These are phyloP conservation scores for Tipula vernalis DNA, from an alignment of 2,888 invertebrate species.

Conservation along the genomic window DNA sequence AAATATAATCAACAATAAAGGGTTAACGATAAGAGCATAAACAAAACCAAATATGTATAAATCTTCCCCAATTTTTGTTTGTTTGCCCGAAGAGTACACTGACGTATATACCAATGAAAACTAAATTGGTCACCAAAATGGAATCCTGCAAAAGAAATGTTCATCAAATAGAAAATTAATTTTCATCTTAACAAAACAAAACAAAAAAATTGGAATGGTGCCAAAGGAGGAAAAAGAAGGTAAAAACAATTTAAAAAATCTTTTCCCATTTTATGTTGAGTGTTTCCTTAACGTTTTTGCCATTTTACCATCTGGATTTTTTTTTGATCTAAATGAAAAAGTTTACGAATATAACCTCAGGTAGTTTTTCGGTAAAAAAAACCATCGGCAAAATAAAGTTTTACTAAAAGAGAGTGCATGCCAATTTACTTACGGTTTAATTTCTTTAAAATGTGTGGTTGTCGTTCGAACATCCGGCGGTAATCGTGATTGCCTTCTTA, in stretches of 20 bases:
- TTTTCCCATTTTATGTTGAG: not conserved
- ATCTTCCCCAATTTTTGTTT: not conserved
- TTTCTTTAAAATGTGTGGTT: slow-evolving; percentile 21
- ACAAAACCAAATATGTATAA: not conserved
- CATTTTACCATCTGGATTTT: not conserved
- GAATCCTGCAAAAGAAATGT: not conserved
- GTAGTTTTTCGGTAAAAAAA: not conserved
- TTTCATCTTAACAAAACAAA: not conserved
- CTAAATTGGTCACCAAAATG: not conserved
- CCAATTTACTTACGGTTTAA: slow-evolving; percentile 31
- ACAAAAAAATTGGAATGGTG: not conserved
- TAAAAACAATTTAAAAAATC: not conserved
- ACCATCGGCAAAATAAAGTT: not conserved
- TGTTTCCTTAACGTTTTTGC: not conserved
- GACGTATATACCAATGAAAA: not conserved
- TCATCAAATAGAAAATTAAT: not conserved
- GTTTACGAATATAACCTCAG: not conserved
- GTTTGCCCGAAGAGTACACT: not conserved
- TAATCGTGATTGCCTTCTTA: slow-evolving; percentile 31
- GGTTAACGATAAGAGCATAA: not conserved
- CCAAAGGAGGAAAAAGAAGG: not conserved
- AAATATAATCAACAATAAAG: not conserved
- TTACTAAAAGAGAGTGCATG: not conserved
- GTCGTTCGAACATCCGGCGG: slow-evolving; percentile 14
- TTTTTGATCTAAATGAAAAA: too few species aligned